Percentiles rank a stretch among this genome's conserved stretches.
These are phyloP conservation scores for Drosophila atripex DNA, from an alignment of 2,888 invertebrate species.

Conservation along the genomic window DNA sequence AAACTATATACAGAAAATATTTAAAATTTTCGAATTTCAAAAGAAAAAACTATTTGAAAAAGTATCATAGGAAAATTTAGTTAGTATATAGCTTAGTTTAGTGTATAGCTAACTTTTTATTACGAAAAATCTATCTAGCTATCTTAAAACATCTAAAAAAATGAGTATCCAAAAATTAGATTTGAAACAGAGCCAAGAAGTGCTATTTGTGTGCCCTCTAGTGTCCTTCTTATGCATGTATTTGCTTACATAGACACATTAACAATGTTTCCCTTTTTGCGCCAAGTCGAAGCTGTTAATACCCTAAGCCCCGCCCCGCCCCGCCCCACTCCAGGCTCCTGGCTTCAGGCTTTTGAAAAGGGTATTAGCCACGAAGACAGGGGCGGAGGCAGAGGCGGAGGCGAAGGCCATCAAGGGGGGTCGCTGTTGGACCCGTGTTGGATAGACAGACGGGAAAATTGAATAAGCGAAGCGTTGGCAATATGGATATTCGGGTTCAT, in stretches of 20 bases:
- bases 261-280: slow-evolving; percentile 32
- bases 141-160: too few species aligned
- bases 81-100: too few species aligned
- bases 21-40: too few species aligned
- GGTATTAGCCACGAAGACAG: slow-evolving; percentile 30
- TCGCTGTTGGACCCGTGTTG: not conserved
- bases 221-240: slow-evolving; percentile 27
- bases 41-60: too few species aligned
- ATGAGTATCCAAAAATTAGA: too few species aligned
- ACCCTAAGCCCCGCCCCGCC: slow-evolving; percentile 28
- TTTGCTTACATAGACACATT: slow-evolving; percentile 38
- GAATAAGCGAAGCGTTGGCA: slow-evolving; percentile 49
- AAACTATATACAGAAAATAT: too few species aligned
- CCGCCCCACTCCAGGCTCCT: too few species aligned
- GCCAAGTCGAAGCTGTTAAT: slow-evolving; percentile 44
- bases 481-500: slow-evolving; percentile 74
- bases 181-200: not conserved
- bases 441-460: slow-evolving; percentile 38
- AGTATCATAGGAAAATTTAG: too few species aligned
- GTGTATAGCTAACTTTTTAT: too few species aligned
- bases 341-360: slow-evolving; percentile 42
- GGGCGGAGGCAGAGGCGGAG: not conserved
- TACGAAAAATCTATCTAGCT: too few species aligned
- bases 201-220: slow-evolving; percentile 23
- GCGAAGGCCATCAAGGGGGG: too few species aligned